A percentile compares a stretch with the other conserved stretches of the same genome.
phyloP scores from a whole-genome alignment of 2,888 invertebrate genomes.

The Trypoxylon attenuatum region DNA sequence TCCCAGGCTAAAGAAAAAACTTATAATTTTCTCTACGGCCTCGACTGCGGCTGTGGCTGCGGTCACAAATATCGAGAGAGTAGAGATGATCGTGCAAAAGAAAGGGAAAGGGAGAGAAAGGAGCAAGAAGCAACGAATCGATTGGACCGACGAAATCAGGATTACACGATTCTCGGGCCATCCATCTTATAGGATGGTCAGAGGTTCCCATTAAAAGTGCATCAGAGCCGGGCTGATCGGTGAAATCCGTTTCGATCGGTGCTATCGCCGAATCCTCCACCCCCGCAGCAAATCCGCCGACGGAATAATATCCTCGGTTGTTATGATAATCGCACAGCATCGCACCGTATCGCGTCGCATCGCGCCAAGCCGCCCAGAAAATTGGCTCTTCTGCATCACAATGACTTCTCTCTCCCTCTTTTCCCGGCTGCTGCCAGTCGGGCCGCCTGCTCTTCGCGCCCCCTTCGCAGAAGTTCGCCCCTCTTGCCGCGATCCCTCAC shows the following conservation, averaged over 20 bases:
- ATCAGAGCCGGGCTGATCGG: constrained; percentile 61
- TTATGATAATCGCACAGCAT: constrained; percentile 74
- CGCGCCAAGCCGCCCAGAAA: constrained; percentile 74
- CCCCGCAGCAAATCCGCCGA: constrained; percentile 49
- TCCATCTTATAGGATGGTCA: constrained; percentile 70
- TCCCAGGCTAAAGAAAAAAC: neutral
- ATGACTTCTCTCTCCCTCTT: constrained; percentile 65
- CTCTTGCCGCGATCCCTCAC: neutral
- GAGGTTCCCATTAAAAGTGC: constrained; percentile 71
- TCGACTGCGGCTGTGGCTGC: too few species aligned
- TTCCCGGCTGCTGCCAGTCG: constrained; percentile 8
- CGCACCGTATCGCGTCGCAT: constrained; percentile 70
- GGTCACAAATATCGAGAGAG: constrained; percentile 1
- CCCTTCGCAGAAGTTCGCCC: constrained; percentile 21
- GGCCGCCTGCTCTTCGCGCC: constrained; percentile 3
- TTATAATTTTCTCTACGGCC: too few species aligned
- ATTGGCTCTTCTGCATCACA: constrained; percentile 75
- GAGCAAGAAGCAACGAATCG: constrained; percentile 39
- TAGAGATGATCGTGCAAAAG: neutral
- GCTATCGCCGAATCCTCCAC: constrained; percentile 35
- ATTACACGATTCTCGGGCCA: constrained; percentile 60
- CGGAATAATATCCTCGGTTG: constrained; percentile 74
- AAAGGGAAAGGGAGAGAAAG: neutral
- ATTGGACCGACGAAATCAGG: constrained; percentile 51
- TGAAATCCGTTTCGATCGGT: constrained; percentile 60